phyloP scores from a whole-genome alignment of 1,140 invertebrate species.

The Penaeus indicus region DNA sequence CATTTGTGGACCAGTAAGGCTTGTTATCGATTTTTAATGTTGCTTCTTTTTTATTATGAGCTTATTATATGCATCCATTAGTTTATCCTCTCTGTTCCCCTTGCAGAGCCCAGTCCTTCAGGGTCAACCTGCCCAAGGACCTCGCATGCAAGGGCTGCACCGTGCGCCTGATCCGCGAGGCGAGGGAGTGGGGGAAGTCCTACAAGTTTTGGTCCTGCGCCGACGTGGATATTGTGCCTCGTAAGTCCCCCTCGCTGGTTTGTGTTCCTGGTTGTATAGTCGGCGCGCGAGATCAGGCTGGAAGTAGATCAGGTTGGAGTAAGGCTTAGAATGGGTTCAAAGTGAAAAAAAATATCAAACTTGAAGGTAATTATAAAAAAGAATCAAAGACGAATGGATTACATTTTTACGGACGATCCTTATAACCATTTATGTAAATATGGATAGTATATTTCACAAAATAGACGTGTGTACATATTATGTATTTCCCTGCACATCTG shows the following conservation, averaged over 20 bases:
- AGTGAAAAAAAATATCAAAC: no score
- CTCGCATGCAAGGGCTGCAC: conserved; percentile 92
- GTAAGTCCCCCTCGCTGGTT: conserved; percentile 21
- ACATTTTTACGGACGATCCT: no score
- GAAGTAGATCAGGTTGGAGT: not conserved
- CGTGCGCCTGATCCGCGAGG: conserved; percentile 87
- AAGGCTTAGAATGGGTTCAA: not conserved
- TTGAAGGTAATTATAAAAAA: no score
- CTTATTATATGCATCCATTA: conserved; percentile 14
- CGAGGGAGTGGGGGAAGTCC: conserved; percentile 85
- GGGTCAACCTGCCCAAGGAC: conserved; percentile 83
- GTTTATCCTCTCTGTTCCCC: conserved; percentile 25
- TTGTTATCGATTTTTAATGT: no score
- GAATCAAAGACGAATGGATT: no score
- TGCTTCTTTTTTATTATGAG: not conserved
- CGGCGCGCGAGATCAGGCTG: not conserved
- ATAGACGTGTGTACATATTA: no score
- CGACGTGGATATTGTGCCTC: conserved; percentile 85
- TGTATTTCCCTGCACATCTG: no score
- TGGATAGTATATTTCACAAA: no score
- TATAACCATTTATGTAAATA: no score
- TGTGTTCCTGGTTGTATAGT: not conserved
- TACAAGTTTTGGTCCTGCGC: conserved; percentile 96
- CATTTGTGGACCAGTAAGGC: no score
- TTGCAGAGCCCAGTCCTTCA: conserved; percentile 83